A percentile compares a stretch with the other conserved stretches of the same genome.
Evolutionary conservation across 2,797 vertebrate genomes (phyloP).

Genomic region (Nannoperca australis): DNA sequence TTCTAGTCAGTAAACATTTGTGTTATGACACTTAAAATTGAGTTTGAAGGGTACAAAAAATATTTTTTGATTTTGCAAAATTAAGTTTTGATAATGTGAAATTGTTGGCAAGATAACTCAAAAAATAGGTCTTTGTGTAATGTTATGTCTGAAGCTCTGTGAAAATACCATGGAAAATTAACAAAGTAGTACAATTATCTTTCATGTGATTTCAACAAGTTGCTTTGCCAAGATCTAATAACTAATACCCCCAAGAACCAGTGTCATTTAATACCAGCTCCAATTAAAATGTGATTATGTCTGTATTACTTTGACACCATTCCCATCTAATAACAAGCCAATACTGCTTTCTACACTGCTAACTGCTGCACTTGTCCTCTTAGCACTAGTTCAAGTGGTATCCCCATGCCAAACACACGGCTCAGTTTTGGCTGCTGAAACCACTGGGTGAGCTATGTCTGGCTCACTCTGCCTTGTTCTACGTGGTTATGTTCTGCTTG

Average conservation of each 20-base stretch:
- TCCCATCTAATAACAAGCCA: background rate
- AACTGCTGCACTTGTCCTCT: background rate
- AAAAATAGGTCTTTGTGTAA: background rate
- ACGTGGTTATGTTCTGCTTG: slow-evolving; percentile 37
- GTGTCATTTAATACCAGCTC: background rate
- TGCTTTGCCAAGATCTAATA: slow-evolving; percentile 1
- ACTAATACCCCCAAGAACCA: background rate
- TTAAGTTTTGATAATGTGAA: too few relatives aligned
- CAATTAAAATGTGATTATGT: background rate
- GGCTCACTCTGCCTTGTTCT: slow-evolving; percentile 26
- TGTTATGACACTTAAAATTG: too few relatives aligned
- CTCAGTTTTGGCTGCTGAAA: slow-evolving; percentile 5
- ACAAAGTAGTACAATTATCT: background rate
- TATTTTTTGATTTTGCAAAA: too few relatives aligned
- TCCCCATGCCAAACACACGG: background rate
- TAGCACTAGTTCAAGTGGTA: too few relatives aligned
- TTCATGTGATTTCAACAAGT: background rate
- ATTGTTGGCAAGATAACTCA: background rate
- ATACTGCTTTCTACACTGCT: background rate
- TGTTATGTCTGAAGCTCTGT: background rate
- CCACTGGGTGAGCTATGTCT: slow-evolving; percentile 21
- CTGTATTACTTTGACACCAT: background rate
- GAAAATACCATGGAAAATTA: background rate
- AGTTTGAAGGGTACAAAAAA: too few relatives aligned
- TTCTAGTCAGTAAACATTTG: too few relatives aligned